A percentile compares a stretch with the other conserved stretches of the same genome.
phyloP scores from a whole-genome alignment of 2,797 vertebrate genomes.

The Hylomyscus alleni region DNA sequence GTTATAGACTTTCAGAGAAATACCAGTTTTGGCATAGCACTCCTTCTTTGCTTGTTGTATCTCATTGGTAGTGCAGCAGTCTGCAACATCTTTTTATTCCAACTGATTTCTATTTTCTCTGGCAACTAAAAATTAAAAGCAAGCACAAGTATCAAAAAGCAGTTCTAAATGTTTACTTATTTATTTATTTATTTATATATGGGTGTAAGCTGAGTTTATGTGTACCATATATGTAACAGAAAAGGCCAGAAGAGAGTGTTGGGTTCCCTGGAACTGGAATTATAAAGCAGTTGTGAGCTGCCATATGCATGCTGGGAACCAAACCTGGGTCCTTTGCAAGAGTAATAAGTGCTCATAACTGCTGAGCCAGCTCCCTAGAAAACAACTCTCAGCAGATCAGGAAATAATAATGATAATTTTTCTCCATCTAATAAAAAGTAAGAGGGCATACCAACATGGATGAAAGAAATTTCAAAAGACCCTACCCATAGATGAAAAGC shows the following conservation, averaged over 20 bases:
- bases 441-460: not conserved
- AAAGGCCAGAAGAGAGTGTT: not conserved
- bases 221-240: not conserved
- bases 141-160: constrained; percentile 38
- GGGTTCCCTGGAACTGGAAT: not conserved
- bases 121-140: constrained; percentile 91
- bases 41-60: constrained; percentile 78
- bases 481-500: not conserved
- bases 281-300: not conserved
- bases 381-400: not conserved
- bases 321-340: not conserved
- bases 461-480: not conserved
- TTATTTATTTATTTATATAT: not conserved
- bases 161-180: not conserved
- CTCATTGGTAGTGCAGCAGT: constrained; percentile 94
- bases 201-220: not conserved
- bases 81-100: constrained; percentile 97
- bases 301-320: not conserved
- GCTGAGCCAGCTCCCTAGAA: not conserved
- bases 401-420: constrained; percentile 29
- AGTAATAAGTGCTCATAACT: not conserved
- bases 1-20: constrained; percentile 96
- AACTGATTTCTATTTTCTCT: constrained; percentile 91
- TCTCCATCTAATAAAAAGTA: constrained; percentile 8
- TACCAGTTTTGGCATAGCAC: constrained; percentile 93